Percentiles rank a stretch among this genome's conserved stretches.
phyloP scores from a whole-genome alignment of 2,113 vertebrate genomes.

The Xenopus tropicalis region UCB_Xtro_10.0 CM004444.2:15351501-15352000 shows the following conservation, averaged over 20 bases:
- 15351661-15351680: constrained; percentile 62
- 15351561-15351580: constrained; percentile 84
- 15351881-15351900: not conserved
- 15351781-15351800: not conserved
- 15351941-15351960: too few relatives aligned
- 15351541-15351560: constrained; percentile 2
- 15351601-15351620: constrained; percentile 54
- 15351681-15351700: constrained; percentile 52
- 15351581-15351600: constrained; percentile 64
- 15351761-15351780: not conserved
- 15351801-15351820: too few relatives aligned
- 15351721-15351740: constrained; percentile 68
- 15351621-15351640: constrained; percentile 71
- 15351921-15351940: too few relatives aligned
- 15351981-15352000: too few relatives aligned
- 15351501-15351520: too few relatives aligned
- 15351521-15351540: too few relatives aligned
- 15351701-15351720: constrained; percentile 60
- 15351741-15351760: constrained; percentile 63
- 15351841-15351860: not conserved
- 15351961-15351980: too few relatives aligned
- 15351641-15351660: constrained; percentile 70
- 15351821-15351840: too few relatives aligned
- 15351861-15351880: accelerated
- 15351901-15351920: too few relatives aligned